Base-by-base conservation (phyloP, 1,140 invertebrate species). In the Lucilia cuprina region DNA sequence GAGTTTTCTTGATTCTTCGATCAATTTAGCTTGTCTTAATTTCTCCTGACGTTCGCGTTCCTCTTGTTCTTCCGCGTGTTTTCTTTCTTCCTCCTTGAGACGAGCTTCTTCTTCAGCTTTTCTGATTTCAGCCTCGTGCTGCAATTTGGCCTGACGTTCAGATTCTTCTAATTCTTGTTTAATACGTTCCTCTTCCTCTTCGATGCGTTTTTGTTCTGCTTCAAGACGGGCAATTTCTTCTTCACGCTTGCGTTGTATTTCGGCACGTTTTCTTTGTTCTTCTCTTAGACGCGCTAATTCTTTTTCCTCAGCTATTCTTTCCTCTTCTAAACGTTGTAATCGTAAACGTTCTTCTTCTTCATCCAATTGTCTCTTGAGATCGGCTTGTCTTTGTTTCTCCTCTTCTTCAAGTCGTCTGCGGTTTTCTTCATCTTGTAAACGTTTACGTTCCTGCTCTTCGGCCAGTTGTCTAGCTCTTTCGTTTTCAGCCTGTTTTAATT, bases 281-380 rank as follows among this genome's bases (percentile, higher is more conserved):
- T 90, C 88, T 25, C 85, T 85, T 19, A 89, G n/a, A 5, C 88
- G 88, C 12, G 85, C 47, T 30, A 89, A 82, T 65, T 90, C 89
- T 25, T 86, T 85, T 83, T 87, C 65, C 78, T 90, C 88, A 13
- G 89, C 87, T 34, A 65, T 82, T n/a, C 85, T 86, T 21, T 86
- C 82, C 60, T 89, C 88, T 80, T 90, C 89, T 3, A 90, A 14
- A 2, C 86, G 84, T 70, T 86, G 21, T 34, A 90, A 78, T 19
- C 88, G 84, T 13, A 34, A 49, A 2, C 89, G 89, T 77, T 88
- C 87, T 83, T 90, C 88, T 49, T 90, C 89, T 65, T 90, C 89
- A 74, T 88, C 83, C 19, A 87, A 86, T 19, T 89, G 85, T 41
- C 85, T 87, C 7, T 83, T 83, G 8, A 89, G 86, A 78, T 89